phyloP scores from a whole-genome alignment of 2,797 vertebrate genomes.

The Enteromius unitaeniatus region DNA sequence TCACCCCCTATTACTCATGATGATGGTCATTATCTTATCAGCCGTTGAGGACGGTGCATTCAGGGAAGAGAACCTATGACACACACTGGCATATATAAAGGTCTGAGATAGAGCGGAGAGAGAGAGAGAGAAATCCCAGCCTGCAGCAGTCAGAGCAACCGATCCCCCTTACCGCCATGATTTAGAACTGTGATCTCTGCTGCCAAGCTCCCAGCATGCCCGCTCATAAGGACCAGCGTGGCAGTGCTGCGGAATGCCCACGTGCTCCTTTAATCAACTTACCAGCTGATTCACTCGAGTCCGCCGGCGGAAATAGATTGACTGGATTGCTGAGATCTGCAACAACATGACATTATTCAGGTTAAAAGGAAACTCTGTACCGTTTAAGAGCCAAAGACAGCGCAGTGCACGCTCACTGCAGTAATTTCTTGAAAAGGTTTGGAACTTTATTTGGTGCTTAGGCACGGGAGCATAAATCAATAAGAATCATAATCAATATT shows the following conservation, averaged over 20 bases:
- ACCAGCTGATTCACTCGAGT: constrained; percentile 10
- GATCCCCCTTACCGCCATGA: constrained; percentile 40
- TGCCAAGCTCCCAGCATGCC: constrained; percentile 61
- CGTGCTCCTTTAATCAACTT: constrained; percentile 46
- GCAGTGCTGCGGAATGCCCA: constrained; percentile 25
- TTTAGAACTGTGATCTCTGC: constrained; percentile 42
- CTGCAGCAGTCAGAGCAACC: constrained; percentile 15
- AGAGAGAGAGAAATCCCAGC: constrained; percentile 49
- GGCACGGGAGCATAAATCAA: constrained; percentile 60
- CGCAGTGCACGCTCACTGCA: constrained; percentile 35
- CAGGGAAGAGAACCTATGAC: constrained; percentile 67
- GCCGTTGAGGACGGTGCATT: constrained; percentile 65
- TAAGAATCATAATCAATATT: constrained; percentile 75
- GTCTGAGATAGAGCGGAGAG: constrained; percentile 53
- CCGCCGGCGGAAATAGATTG: constrained; percentile 2
- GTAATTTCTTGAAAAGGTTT: constrained; percentile 33
- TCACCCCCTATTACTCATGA: constrained; percentile 60
- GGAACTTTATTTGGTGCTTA: constrained; percentile 32
- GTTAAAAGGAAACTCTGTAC: constrained; percentile 17
- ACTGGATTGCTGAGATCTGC: constrained; percentile 17
- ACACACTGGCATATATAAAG: constrained; percentile 66
- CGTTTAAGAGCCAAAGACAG: constrained; percentile 5
- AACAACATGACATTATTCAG: constrained; percentile 38
- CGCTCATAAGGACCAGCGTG: constrained; percentile 39
- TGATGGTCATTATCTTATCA: constrained; percentile 74